phyloP scores from a whole-genome alignment of 2,888 invertebrate genomes.

The Apotomis turbidana region DNA sequence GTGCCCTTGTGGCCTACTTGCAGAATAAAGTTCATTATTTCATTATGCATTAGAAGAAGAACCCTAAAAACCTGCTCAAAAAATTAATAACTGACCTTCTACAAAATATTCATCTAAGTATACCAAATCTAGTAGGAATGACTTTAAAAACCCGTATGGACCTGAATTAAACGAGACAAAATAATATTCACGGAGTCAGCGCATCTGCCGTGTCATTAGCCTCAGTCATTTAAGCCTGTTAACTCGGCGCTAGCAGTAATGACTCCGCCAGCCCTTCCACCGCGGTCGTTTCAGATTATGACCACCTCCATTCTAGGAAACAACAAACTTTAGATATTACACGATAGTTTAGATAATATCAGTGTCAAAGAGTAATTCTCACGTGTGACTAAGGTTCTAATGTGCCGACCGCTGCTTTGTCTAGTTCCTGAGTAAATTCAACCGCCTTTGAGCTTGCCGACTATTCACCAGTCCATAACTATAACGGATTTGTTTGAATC shows the following conservation, averaged over 20 bases:
- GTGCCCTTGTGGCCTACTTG: too few relatives aligned
- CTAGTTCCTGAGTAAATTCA: slow-evolving; percentile 13
- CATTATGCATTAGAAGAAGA: too few relatives aligned
- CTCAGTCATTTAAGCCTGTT: slow-evolving; percentile 78
- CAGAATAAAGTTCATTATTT: too few relatives aligned
- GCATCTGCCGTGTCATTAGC: slow-evolving; percentile 81
- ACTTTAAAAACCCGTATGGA: too few relatives aligned
- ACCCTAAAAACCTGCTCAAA: too few relatives aligned
- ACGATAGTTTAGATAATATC: slow-evolving; percentile 48
- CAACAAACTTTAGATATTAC: slow-evolving; percentile 50
- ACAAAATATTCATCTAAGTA: too few relatives aligned
- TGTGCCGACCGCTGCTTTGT: slow-evolving; percentile 11
- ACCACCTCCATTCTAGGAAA: slow-evolving; percentile 55
- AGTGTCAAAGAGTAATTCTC: slow-evolving; percentile 35
- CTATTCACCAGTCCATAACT: slow-evolving; percentile 4
- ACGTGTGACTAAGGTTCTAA: slow-evolving; percentile 34
- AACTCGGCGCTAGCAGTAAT: slow-evolving; percentile 72
- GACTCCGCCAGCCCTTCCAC: slow-evolving; percentile 68
- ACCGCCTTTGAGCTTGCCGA: slow-evolving; percentile 17
- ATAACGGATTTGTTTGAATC: slow-evolving; percentile 10
- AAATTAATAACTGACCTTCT: too few relatives aligned
- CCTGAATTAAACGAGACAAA: slow-evolving; percentile 36
- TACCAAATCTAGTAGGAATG: too few relatives aligned
- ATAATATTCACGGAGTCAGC: slow-evolving; percentile 70
- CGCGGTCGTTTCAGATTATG: slow-evolving; percentile 69